These are phyloP conservation scores for Sycophila sp. DNA, from an alignment of 1,140 invertebrate species.

Conservation along the genomic window DNA sequence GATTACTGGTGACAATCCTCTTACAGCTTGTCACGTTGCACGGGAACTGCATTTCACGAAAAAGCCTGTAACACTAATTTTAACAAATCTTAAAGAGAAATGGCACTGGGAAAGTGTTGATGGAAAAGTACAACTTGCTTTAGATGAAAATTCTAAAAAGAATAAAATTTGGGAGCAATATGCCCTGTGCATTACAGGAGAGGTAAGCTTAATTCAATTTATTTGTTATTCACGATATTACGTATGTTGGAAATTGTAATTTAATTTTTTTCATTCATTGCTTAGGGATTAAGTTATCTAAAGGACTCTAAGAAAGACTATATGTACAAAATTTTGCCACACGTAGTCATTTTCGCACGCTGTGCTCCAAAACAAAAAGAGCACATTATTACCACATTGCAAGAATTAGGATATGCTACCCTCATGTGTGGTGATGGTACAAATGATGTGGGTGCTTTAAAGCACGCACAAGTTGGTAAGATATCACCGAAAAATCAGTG, in stretches of 20 bases:
- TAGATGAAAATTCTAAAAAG: slow-evolving; percentile 60
- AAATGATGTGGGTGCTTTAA: slow-evolving; percentile 99
- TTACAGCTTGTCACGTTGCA: slow-evolving; percentile 99
- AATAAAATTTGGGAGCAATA: slow-evolving; percentile 75
- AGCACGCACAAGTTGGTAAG: slow-evolving; percentile 95
- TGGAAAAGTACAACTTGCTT: slow-evolving; percentile 71
- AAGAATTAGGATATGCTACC: slow-evolving; percentile 87
- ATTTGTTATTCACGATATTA: slow-evolving; percentile 4
- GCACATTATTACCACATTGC: slow-evolving; percentile 89
- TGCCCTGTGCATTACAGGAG: slow-evolving; percentile 94
- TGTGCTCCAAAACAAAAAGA: slow-evolving; percentile 98
- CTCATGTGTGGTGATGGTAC: slow-evolving; percentile 99
- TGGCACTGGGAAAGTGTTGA: slow-evolving; percentile 89
- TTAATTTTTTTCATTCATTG: too few relatives aligned
- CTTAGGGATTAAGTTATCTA: slow-evolving; percentile 79
- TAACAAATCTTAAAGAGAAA: slow-evolving; percentile 66
- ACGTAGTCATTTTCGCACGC: slow-evolving; percentile 90
- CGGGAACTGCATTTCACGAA: slow-evolving; percentile 91
- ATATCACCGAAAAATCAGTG: too few relatives aligned
- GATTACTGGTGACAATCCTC: slow-evolving; percentile 99
- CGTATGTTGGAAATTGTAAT: too few relatives aligned
- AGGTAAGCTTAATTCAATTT: slow-evolving; percentile 67
- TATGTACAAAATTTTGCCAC: slow-evolving; percentile 80
- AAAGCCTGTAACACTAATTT: slow-evolving; percentile 78
- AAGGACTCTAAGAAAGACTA: slow-evolving; percentile 73